Evolutionary conservation across 64 coral and sea anemone species (phyloP), one percentile per base, ranked within the genome.

Genomic region (Actinia tenebrosa): DNA sequence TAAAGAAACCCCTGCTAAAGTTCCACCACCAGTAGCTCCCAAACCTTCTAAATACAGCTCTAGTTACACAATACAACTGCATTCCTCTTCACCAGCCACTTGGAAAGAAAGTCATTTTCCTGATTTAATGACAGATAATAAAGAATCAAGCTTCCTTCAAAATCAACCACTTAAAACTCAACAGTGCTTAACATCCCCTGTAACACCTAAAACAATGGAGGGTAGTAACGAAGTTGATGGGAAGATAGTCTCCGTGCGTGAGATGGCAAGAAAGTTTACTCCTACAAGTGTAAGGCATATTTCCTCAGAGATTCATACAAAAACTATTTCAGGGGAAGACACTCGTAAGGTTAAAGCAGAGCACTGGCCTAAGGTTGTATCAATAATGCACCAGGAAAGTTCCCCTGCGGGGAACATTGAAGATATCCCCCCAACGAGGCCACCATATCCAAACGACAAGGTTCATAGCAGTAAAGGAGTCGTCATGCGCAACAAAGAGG

Each of bases 291-390:
- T 85, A 61, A 56, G 54, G 14, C 83, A 85, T 63, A 64, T 85
- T 18, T 85, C 83, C 44, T 85, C 83, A 85, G 83, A 59, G 30
- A 53, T n/a, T 0, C 37, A 83, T 7, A 23, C 45, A 8, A 83
- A 16, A 58, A 83, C 54, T 18, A 7, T 5, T 15, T 42, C 26
- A 75, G 69, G 26, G 26, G 80, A 83, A 13, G 80, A 83, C 45
- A 25, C 80, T 53, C 80, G 87, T 82, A 89, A 83, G 25, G 94
- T 92, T 0, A 95, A 92, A 79, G 91, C 94, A 8, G 91, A 95
- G 61, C 86, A 91, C 18, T 95, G 94, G 94, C 90, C 94, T 5
- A 95, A 95, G 54, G 68, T 87, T 87, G 94, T 86, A 23, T 86
- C 79, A 18, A 68, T 92, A 71, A 58, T 83, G 25, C 80, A 52